A percentile compares a stretch with the other conserved stretches of the same genome.
These are phyloP conservation scores for Leptothorax acervorum DNA, from an alignment of 2,888 invertebrate species.

Conservation along the genomic window DNA sequence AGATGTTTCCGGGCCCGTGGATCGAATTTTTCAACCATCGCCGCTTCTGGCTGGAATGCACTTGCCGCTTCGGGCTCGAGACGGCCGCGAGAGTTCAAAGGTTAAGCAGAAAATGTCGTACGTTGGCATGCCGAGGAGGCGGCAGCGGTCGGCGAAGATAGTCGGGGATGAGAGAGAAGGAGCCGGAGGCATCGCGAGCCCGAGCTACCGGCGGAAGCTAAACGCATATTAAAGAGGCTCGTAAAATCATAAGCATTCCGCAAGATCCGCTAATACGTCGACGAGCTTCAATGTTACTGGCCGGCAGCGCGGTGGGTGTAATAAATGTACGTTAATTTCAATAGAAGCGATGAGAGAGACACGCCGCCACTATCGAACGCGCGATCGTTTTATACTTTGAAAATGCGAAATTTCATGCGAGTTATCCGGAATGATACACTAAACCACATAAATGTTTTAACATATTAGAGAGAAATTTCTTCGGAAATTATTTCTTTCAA, in stretches of 20 bases:
- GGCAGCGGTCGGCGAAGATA: constrained; percentile 5
- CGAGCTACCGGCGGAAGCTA: constrained; percentile 73
- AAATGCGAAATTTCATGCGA: constrained; percentile 2
- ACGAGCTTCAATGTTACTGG: constrained; percentile 62
- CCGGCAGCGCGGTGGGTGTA: constrained; percentile 61
- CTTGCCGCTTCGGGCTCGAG: constrained; percentile 68
- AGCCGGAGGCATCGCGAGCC: constrained; percentile 70
- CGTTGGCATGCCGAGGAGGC: constrained; percentile 68
- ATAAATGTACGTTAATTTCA: constrained; percentile 55
- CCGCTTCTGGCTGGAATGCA: constrained; percentile 71
- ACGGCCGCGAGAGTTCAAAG: constrained; percentile 75
- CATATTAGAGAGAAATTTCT: not conserved
- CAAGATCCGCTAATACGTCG: constrained; percentile 79
- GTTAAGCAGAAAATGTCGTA: constrained; percentile 81
- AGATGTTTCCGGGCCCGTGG: constrained; percentile 46
- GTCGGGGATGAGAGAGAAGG: constrained; percentile 12
- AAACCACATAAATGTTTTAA: not conserved
- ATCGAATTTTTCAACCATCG: constrained; percentile 69
- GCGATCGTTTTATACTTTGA: not conserved
- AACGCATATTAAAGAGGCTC: constrained; percentile 81
- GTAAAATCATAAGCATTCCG: constrained; percentile 82
- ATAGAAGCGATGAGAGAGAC: constrained; percentile 32
- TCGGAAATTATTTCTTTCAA: not conserved
- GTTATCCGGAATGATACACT: not conserved
- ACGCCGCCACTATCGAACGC: constrained; percentile 5